phyloP scores from a whole-genome alignment of 1,140 invertebrate species.

The Thaumetopoea pityocampa region DNA sequence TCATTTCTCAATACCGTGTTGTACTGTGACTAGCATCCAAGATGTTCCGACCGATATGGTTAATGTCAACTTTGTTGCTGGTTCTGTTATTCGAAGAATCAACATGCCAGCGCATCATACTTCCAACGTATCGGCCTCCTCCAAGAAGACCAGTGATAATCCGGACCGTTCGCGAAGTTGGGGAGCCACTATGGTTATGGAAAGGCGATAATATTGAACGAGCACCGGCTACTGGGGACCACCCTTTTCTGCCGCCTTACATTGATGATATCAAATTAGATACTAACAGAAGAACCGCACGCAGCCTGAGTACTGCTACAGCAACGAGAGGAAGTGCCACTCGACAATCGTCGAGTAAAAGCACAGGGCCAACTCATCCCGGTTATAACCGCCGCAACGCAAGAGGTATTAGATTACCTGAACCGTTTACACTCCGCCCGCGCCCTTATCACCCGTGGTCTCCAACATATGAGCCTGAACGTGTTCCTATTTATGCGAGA shows the following conservation, averaged over 20 bases:
- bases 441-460: too few species aligned
- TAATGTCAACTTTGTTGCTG: slow-evolving; percentile 17
- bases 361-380: slow-evolving; percentile 9
- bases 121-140: slow-evolving; percentile 29
- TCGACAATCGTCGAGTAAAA: not conserved
- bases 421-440: too few species aligned
- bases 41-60: slow-evolving; percentile 29
- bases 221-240: slow-evolving; percentile 35
- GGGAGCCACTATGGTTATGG: slow-evolving; percentile 42
- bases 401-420: too few species aligned
- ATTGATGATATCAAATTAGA: slow-evolving; percentile 44
- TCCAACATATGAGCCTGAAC: too few species aligned
- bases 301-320: slow-evolving; percentile 17
- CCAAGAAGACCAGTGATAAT: slow-evolving; percentile 21
- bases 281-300: slow-evolving; percentile 34
- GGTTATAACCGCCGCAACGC: slow-evolving; percentile 16
- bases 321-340: not conserved
- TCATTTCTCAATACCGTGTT: slow-evolving; percentile 1
- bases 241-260: slow-evolving; percentile 35
- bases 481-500: too few species aligned
- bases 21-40: slow-evolving; percentile 12
- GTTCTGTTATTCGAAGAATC: slow-evolving; percentile 24
- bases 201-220: slow-evolving; percentile 32
- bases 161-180: slow-evolving; percentile 26
- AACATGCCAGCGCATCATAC: slow-evolving; percentile 31